phyloP scores from a whole-genome alignment of 2,797 vertebrate genomes.

The Sebastes diaconus region DNA sequence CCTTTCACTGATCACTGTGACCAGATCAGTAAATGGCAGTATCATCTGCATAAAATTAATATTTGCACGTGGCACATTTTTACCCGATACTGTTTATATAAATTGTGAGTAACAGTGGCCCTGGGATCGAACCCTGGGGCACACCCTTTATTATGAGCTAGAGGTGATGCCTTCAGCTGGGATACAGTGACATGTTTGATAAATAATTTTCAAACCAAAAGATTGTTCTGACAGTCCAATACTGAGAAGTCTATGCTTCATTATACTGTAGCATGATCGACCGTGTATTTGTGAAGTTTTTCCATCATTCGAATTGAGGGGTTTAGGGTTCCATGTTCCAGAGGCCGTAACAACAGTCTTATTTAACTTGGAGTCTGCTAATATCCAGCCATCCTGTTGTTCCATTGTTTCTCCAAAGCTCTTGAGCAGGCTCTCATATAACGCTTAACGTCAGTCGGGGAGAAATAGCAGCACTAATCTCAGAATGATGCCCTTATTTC shows the following conservation, averaged over 20 bases:
- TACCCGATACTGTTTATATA: neutral
- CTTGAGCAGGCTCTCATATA: conserved; percentile 63
- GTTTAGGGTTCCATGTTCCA: neutral
- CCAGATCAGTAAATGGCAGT: neutral
- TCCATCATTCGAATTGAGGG: no score
- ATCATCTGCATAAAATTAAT: neutral
- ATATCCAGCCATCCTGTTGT: conserved; percentile 26
- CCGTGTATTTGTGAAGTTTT: no score
- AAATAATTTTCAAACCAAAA: neutral
- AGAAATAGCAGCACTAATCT: conserved; percentile 76
- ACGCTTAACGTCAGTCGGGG: conserved; percentile 60
- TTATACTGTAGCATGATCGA: neutral
- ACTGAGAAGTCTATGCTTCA: neutral
- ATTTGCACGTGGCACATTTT: neutral
- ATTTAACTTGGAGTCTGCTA: neutral
- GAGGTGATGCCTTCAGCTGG: neutral
- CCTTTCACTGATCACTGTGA: neutral
- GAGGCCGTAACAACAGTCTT: neutral
- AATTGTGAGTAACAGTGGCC: neutral
- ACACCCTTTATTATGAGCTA: neutral
- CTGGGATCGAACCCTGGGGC: neutral
- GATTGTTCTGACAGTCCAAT: neutral
- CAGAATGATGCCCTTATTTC: conserved; percentile 85
- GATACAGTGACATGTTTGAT: neutral
- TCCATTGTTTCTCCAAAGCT: conserved; percentile 56